Base-by-base conservation (phyloP, 1,140 invertebrate species). In the Plectrocnemia conspersa region DNA sequence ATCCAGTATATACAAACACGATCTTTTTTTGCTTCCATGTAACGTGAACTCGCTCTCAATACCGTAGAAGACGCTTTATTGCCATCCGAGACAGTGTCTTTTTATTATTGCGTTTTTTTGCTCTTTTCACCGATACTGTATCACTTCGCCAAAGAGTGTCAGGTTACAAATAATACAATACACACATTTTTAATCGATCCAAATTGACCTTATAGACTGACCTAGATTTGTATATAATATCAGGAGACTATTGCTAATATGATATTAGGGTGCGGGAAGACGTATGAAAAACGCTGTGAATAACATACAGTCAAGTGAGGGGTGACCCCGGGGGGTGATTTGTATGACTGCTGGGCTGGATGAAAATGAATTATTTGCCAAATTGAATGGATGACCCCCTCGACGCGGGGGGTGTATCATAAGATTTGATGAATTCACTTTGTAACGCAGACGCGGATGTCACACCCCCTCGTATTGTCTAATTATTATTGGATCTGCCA, bases 321-420 rank as follows among this genome's bases (percentile, higher is more conserved):
- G 46, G 29, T 48, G 46, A 15, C 49, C 1, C 22, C 56, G 44
- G 56, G 56, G 56, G 52, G 52, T 58, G 38, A 58, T 58, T 58
- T 58, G 33, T 47, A 11, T 32, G 24, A 46, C 49, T 21, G 23
- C 49, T 16, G 32, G 25, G 40, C 13, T 9, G 24, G 41, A 45
- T 41, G 24, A 19, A 29, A 40, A 47, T 52, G 55, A 46, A 52
- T 49, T 58, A 54, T 58, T 54, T 35, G 50, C 29, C 33, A 58
- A 54, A 41, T 58, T 58, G 52, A 54, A 54, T 58, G 33, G 44
- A 24, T 40, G 19, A 42, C 44, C 45, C 50, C 19, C 42, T 38
- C 35, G 27, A 38, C 5, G 42, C 44, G 19, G 44, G 44, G 52
- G 52, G 40, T 54, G 13, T n/a, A n/a, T n/a, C n/a, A n/a, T n/a